Base-by-base conservation (phyloP, 1,140 invertebrate species). In the Pteromalus puparum region DNA sequence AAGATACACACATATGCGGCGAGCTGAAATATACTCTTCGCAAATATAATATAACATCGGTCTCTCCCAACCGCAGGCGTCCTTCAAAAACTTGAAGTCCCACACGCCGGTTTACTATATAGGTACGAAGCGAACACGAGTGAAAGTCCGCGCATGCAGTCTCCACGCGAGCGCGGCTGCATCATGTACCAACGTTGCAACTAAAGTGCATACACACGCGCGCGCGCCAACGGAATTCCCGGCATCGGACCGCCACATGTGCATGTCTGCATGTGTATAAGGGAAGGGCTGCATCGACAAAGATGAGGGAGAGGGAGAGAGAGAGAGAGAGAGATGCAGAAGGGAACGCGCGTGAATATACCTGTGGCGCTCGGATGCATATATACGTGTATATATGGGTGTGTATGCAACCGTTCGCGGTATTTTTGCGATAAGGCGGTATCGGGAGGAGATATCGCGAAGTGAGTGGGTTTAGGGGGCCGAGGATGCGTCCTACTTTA, bases 291-390 rank as follows among this genome's bases (percentile, higher is more conserved):
- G 18, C 28, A 67, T 78, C n/a, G 76, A 67, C 48, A 78, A 46
- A 77, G 28, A 30, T 10, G 28, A 68, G 67, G 26, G 26, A 68
- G 67, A 70, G 15, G 68, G 15, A n/a, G 53, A 65, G 12, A 38
- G 61, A 61, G 18, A 65, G 53, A 6, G 48, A 26, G 38, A 68
- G 65, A 34, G 61, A 42, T 18, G 38, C n/a, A 70, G 72, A 73
- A 48, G 46, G 70, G 48, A 42, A 65, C 53, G 81, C 46, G 78
- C 13, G 70, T 53, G 9, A 28, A 70, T n/a, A 34, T 82, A 82
- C 81, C 81, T 82, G 81, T 82, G 72, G 81, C 81, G 81, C 61
- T 75, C 7, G 70, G 28, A 82, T 75, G 42, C 68, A 53, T 46
- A 72, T 1, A 67, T 34, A 68, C 10, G 6, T 34, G 42, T 26